A percentile compares a stretch with the other conserved stretches of the same genome.
Conservation (phyloP, 2,888 invertebrate genomes). For the Tenthredo mesomela region DNA sequence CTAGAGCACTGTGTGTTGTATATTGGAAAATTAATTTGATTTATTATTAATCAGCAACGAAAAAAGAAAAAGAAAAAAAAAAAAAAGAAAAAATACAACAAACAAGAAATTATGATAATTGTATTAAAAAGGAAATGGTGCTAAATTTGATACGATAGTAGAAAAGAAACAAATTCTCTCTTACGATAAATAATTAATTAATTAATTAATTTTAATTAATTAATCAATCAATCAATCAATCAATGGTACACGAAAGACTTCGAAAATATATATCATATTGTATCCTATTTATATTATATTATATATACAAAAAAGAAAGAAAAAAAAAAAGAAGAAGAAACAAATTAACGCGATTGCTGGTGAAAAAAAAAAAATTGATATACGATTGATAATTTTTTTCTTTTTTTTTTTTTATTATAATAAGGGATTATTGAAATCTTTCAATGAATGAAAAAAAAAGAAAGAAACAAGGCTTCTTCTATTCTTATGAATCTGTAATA, state of each 20-base stretch:
- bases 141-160: slow-evolving; percentile 31
- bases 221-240: neutral
- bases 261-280: neutral
- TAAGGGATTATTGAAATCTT: neutral
- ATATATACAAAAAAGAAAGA: neutral
- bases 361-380: no score
- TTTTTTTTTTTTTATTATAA: no score
- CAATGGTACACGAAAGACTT: neutral
- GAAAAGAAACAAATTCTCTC: neutral
- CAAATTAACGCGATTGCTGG: neutral
- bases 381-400: no score
- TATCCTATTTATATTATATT: neutral
- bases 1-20: neutral
- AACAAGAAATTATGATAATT: neutral
- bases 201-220: neutral
- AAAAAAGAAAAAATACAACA: no score
- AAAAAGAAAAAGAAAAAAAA: no score
- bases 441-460: neutral
- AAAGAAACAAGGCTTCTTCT: neutral
- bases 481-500: neutral
- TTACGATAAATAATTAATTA: neutral
- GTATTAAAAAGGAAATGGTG: slow-evolving; percentile 35
- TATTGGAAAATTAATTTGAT: neutral
- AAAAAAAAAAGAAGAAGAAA: neutral
- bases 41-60: neutral